A percentile compares a stretch with the other conserved stretches of the same genome.
Conservation (phyloP, 64 coral and sea anemone genomes). For the Pocillopora verrucosa region DNA sequence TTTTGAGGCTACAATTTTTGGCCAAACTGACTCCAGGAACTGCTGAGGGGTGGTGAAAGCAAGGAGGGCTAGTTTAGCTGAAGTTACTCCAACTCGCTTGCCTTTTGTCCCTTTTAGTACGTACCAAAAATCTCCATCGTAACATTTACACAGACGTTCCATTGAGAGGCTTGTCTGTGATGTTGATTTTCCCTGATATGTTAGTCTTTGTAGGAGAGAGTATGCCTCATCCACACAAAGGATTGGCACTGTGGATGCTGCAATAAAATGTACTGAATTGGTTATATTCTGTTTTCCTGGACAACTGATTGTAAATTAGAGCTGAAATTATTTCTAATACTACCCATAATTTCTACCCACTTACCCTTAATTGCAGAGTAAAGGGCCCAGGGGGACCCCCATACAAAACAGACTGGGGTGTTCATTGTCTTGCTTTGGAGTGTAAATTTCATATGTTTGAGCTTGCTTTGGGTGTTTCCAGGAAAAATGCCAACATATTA, state of each 20-base stretch:
- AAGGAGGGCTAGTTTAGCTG: conserved; percentile 6
- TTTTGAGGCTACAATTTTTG: conserved; percentile 46
- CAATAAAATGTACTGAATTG: too few species aligned
- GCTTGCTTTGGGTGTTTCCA: too few species aligned
- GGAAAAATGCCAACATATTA: too few species aligned
- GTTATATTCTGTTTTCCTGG: neutral
- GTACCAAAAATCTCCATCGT: conserved; percentile 49
- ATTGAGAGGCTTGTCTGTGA: conserved; percentile 30
- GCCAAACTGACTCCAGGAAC: conserved; percentile 33
- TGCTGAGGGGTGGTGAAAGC: conserved; percentile 25
- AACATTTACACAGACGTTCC: conserved; percentile 49
- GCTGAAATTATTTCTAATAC: neutral
- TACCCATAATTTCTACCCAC: conserved; percentile 3
- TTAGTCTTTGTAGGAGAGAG: conserved; percentile 31
- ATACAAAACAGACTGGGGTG: neutral
- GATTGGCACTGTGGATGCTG: conserved; percentile 19
- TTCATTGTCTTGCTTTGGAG: neutral
- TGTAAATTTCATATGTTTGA: too few species aligned
- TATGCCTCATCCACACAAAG: conserved; percentile 49
- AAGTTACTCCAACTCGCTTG: conserved; percentile 38
- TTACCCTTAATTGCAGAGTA: neutral
- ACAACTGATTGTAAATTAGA: neutral
- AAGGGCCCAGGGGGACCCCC: neutral
- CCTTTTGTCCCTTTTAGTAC: conserved; percentile 41
- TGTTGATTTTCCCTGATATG: neutral